Evolutionary conservation across 2,888 invertebrate genomes (phyloP), one percentile per base, ranked within the genome.

Genomic region (Parnassius mnemosyne): DNA sequence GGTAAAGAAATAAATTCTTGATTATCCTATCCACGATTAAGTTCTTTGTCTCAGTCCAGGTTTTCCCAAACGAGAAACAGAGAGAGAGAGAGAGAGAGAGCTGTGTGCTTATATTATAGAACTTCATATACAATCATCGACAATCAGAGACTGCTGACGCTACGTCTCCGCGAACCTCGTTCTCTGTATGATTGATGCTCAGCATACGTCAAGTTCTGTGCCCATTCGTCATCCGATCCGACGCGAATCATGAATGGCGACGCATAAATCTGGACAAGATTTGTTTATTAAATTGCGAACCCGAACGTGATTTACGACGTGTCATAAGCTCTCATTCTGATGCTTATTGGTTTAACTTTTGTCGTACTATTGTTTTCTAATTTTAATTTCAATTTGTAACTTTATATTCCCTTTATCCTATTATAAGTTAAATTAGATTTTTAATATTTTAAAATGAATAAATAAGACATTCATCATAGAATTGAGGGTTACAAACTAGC

Each of bases 221-320:
- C 42, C 42, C 64, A 58, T 66, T 58, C 59, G 60, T 64, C 66
- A 64, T 57, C 49, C 54, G 58, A 44, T 52, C 60, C 60, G 62
- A 25, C 57, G 57, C 57, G 58, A 56, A 61, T 51, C 61, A 13
- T 53, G 53, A 53, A 61, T 50, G 59, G 56, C 55, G 50, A 49
- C 57, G 46, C 62, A 62, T 62, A 62, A 63, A 57, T 63, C 53
- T 51, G 49, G 42, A 54, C 50, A 44, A 42, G 53, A 58, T 58
- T 63, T 57, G 58, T 63, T 63, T 58, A 63, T 63, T 54, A 63
- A 63, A 63, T 58, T 46, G 50, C 54, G 46, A n/a, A n/a, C 54
- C 49, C n/a, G 16, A 20, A 57, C 34, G 16, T 44, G 58, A 63
- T 63, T 63, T 58, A 63, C 49, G 62, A 63, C 44, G 13, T 43